Evolutionary conservation across 64 coral and sea anemone species (phyloP), one percentile per base, ranked within the genome.

Genomic region (Montipora cactus): DNA sequence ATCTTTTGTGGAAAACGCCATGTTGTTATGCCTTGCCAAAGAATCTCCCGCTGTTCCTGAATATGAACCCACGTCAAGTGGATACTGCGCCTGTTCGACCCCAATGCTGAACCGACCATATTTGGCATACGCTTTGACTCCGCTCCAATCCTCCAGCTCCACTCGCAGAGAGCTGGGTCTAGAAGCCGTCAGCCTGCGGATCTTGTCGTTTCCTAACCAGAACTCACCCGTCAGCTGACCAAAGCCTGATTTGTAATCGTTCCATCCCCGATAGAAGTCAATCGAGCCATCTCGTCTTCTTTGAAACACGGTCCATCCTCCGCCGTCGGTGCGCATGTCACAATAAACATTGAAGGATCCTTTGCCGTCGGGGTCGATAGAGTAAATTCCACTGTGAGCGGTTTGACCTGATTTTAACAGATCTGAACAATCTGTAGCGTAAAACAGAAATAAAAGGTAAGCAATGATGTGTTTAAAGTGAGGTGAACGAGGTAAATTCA

Each of bases 41-140:
- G 93, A 95, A 50, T 95, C 80, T 19, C 93, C 93, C 7, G 92
- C 93, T 44, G 88, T 95, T n/a, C 93, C 70, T 13, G 87, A 94
- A 73, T 94, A 94, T 61, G 84, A 79, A 45, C 86, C 51, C n/a
- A 94, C 78, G 6, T 45, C 83, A 44, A 91, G 90, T 21, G 21
- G 66, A 75, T 91, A 91, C 8, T 84, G 71, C 18, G 79, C 81
- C 11, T 45, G 52, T 21, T 44, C 44, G 79, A 21, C 67, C 58
- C 50, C 62, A 9, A 91, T 46, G n/a, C 4, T 81, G 7, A 91
- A 91, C 46, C 68, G 14, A 83, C 49, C 20, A 91, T 91, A 91
- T 75, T 87, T 67, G 7, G 81, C 91, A 66, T 87, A 87, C 9
- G 28, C 59, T 64, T 12, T 64, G 59, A 2, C 59, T 64, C 59